A percentile compares a stretch with the other conserved stretches of the same genome.
Conservation (phyloP, 2,113 vertebrate genomes). For the Chaetodon trifascialis region DNA sequence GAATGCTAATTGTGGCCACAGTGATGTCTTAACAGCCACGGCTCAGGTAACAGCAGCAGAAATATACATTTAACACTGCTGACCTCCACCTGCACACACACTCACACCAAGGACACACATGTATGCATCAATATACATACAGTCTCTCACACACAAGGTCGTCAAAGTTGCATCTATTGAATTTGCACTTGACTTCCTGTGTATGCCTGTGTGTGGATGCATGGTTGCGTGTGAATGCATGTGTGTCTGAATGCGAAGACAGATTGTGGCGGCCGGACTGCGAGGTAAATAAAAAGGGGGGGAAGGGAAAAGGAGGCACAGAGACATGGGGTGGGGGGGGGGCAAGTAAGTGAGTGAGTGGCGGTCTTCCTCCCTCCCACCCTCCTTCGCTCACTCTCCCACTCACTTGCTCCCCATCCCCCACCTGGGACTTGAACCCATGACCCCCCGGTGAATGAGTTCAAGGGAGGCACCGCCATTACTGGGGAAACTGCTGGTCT, state of each 20-base stretch:
- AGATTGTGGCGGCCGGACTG: conserved; percentile 49
- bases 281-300: conserved; percentile 59
- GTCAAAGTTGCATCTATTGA: neutral
- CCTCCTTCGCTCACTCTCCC: conserved; percentile 43
- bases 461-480: conserved; percentile 76
- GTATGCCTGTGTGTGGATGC: conserved; percentile 12
- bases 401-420: conserved; percentile 64
- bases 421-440: conserved; percentile 83
- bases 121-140: neutral
- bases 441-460: conserved; percentile 83
- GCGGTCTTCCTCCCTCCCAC: conserved; percentile 39
- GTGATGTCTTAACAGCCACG: neutral
- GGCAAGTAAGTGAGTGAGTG: conserved; percentile 50
- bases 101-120: neutral
- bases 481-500: conserved; percentile 47
- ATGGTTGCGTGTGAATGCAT: conserved; percentile 32
- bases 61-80: conserved; percentile 28
- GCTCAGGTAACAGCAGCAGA: conserved; percentile 31
- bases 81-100: neutral
- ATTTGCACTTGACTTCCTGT: conserved; percentile 4
- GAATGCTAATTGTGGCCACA: conserved; percentile 1
- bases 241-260: conserved; percentile 51
- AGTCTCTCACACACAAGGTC: neutral
- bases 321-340: conserved; percentile 9
- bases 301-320: conserved; percentile 43